Evolutionary conservation across 2,888 invertebrate species (phyloP), one percentile per base, ranked within the genome.

Genomic region (Eupithecia subfuscata): DNA sequence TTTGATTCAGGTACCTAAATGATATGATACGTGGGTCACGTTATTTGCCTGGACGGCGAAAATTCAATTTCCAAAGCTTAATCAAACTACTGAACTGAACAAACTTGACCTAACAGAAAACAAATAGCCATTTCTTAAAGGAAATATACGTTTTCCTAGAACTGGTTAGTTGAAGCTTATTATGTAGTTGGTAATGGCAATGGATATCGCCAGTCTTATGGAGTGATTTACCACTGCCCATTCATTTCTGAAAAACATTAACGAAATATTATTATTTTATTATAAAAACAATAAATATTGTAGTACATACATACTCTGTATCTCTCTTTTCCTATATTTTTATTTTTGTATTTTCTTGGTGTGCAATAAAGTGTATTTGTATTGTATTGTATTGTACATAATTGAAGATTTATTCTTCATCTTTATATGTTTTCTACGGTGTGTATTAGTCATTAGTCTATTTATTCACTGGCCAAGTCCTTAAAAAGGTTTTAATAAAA

Each of bases 81-180:
- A 73, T 70, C 75, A 52, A 75, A 72, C 71, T 69, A 69, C 52
- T 18, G 70, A 73, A 73, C 74, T 37, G 64, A 60, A 74, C 72
- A 73, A 77, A 74, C 72, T 70, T 45, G 43, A 48, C 67, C 70
- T 67, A 52, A 76, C 76, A 72, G 69, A 77, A 73, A 77, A 73
- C 72, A 75, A 77, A 77, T 70, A 75, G 67, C 68, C 52, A 70
- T 75, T 77, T 75, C 74, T 71, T 71, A 76, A 67, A 72, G 69
- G 74, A 77, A 78, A 78, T 72, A 73, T 73, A 73, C 11, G 68
- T 68, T 68, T 25, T 43, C 43, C 18, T 34, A 64, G 34, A 64
- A 64, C 16, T 64, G 34, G 34, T 34, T 9, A 18, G 34, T 34
- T 34, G 16, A 9, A 18, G 30, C 64, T 64, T 64, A 64, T 64